Evolutionary conservation across 2,797 vertebrate species (phyloP).

Genomic region (Anguilla pacifica): DNA sequence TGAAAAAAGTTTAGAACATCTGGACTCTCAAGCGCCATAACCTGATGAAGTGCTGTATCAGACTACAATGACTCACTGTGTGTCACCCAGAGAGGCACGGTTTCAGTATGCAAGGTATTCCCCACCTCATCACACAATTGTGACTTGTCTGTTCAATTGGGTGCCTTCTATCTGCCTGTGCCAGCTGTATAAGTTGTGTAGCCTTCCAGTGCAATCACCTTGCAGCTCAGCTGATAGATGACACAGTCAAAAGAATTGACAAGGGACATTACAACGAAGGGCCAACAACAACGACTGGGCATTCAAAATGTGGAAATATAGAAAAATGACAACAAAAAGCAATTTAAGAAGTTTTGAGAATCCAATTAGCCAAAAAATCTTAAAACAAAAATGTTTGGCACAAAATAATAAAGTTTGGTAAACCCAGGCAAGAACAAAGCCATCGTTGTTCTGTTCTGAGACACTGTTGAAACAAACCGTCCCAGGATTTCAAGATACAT

Average conservation of each 20-base stretch:
- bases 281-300: background rate
- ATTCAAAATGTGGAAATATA: conserved; percentile 1
- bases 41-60: background rate
- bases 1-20: background rate
- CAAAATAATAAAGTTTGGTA: background rate
- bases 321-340: background rate
- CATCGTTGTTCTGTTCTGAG: background rate
- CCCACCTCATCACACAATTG: background rate
- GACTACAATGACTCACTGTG: background rate
- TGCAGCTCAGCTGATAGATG: background rate
- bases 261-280: background rate
- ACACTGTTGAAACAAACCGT: background rate
- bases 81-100: background rate
- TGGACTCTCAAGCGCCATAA: background rate
- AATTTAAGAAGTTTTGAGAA: background rate
- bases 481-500: background rate
- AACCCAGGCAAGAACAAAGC: background rate
- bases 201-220: background rate
- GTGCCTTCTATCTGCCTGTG: background rate
- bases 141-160: background rate
- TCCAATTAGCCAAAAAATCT: background rate
- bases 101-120: background rate
- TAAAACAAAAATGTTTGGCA: background rate
- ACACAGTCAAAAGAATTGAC: conserved; percentile 5
- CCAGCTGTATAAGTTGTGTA: background rate